Conservation (phyloP, 1,140 invertebrate species). For the Liolophura sinensis region DNA sequence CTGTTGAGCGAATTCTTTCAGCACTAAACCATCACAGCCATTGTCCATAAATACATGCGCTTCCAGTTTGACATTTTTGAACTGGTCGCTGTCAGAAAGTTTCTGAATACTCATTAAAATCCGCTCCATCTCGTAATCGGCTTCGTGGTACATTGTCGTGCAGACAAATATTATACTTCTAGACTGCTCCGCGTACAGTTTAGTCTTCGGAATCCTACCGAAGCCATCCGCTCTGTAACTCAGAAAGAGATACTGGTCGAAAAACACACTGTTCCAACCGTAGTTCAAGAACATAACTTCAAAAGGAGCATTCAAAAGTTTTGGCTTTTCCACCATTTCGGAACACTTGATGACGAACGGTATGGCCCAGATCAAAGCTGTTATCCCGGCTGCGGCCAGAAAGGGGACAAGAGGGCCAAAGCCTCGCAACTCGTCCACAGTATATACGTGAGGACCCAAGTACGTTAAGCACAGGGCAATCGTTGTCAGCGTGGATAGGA, state of each 20-base stretch:
- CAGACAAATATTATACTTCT: conserved; percentile 33
- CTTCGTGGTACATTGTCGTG: conserved; percentile 45
- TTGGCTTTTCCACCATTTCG: conserved; percentile 14
- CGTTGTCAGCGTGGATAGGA: conserved; percentile 21
- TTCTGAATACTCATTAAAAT: conserved; percentile 32
- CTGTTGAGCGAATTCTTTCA: conserved; percentile 39
- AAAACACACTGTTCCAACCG: conserved; percentile 28
- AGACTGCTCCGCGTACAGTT: no score
- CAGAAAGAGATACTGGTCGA: conserved; percentile 23
- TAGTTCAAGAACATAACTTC: conserved; percentile 22
- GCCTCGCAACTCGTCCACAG: conserved; percentile 17
- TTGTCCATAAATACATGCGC: conserved; percentile 48
- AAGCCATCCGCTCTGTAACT: conserved; percentile 14
- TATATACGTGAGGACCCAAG: conserved; percentile 13
- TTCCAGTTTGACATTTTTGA: conserved; percentile 26
- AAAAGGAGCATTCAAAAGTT: conserved; percentile 23
- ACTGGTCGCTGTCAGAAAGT: conserved; percentile 15
- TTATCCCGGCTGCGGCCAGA: conserved; percentile 6
- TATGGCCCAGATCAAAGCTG: conserved; percentile 21
- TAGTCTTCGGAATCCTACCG: no score
- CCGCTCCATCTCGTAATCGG: conserved; percentile 36
- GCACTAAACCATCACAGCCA: conserved; percentile 20
- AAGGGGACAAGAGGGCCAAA: conserved; percentile 20
- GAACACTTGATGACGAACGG: conserved; percentile 19
- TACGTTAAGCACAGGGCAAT: conserved; percentile 13